A percentile compares a stretch with the other conserved stretches of the same genome.
Evolutionary conservation across 2,113 vertebrate species (phyloP).

Genomic region (Falco punctatus): DNA sequence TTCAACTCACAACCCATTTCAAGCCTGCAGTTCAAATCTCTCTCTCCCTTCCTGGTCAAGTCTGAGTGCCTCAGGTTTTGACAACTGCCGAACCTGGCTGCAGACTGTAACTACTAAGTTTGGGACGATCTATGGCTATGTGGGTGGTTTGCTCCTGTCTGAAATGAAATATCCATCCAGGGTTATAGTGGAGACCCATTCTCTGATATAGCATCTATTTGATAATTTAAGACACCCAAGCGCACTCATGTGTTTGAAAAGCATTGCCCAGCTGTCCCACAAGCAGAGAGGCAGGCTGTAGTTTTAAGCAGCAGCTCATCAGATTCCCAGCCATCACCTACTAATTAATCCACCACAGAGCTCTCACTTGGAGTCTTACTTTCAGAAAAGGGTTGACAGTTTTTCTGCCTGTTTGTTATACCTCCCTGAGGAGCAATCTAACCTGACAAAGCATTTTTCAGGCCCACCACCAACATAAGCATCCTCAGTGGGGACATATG

Average conservation of each 20-base stretch:
- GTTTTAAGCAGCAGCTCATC: conserved; percentile 14
- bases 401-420: not conserved
- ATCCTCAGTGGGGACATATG: not conserved
- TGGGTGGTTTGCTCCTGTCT: not conserved
- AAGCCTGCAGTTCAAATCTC: not conserved
- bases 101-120: not conserved
- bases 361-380: not conserved
- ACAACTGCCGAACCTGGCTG: not conserved
- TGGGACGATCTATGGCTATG: not conserved
- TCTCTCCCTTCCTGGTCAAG: not conserved
- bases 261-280: not conserved
- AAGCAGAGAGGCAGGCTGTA: not conserved
- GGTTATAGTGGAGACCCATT: not conserved
- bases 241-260: not conserved
- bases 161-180: not conserved
- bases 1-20: not conserved
- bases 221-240: not conserved
- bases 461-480: not conserved
- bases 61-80: not conserved
- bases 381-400: not conserved
- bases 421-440: not conserved
- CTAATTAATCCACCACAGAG: conserved; percentile 14
- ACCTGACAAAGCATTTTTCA: conserved; percentile 9
- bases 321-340: not conserved
- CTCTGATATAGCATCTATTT: not conserved